Conservation (phyloP, 2,113 vertebrate species). For the Eptesicus fuscus region DNA sequence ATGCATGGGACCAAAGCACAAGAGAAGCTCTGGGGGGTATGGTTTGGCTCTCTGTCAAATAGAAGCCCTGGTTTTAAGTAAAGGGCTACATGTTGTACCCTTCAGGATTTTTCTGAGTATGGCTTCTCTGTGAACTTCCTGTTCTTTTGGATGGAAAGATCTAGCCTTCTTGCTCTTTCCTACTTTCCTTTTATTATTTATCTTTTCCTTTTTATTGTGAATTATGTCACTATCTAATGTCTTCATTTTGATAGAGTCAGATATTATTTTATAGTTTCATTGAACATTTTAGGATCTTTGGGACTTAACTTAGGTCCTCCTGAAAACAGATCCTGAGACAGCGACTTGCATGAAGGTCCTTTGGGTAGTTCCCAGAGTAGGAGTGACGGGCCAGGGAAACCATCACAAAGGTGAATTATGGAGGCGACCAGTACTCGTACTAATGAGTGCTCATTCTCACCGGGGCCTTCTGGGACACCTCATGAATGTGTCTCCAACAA, state of each 20-base stretch:
- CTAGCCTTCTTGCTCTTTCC: not conserved
- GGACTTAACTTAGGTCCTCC: not conserved
- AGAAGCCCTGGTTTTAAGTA: not conserved
- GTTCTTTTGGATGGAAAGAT: not conserved
- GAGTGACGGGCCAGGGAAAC: not conserved
- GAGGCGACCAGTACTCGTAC: not conserved
- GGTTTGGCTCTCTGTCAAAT: not conserved
- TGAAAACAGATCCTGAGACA: not conserved
- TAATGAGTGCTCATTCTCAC: not conserved
- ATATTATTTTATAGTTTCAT: not conserved
- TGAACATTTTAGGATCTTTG: not conserved
- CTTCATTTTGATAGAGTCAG: not conserved
- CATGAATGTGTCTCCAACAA: not conserved
- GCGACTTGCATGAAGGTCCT: not conserved
- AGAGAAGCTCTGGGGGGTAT: not conserved
- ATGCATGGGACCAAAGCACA: not conserved
- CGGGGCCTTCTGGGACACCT: not conserved
- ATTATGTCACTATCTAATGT: not conserved
- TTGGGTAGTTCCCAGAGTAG: not conserved
- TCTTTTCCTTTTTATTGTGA: not conserved
- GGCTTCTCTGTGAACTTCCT: not conserved
- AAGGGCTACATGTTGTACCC: not conserved
- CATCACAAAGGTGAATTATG: not conserved
- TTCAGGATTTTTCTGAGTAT: not conserved
- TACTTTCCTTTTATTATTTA: not conserved